These are phyloP conservation scores for Tenebrio molitor DNA, from an alignment of 1,140 invertebrate species.

Conservation along the genomic window DNA sequence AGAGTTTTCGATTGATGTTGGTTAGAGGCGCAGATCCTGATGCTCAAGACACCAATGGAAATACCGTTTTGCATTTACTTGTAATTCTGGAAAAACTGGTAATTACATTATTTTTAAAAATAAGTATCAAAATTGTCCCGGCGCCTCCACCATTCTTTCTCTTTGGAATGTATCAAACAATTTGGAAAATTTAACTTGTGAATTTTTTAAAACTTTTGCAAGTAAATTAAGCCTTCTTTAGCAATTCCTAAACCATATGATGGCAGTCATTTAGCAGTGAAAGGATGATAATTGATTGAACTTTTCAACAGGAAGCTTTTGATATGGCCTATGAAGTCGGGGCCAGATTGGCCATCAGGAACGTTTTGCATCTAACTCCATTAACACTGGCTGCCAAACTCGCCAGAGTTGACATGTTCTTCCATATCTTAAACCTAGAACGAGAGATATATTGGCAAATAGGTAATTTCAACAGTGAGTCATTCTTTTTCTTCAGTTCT, in stretches of 20 bases:
- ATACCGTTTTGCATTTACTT: conserved; percentile 96
- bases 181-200: no score
- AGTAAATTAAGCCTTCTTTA: no score
- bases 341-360: conserved; percentile 86
- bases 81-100: conserved; percentile 97
- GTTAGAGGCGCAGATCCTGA: conserved; percentile 96
- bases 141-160: no score
- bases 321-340: conserved; percentile 95
- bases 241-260: no score
- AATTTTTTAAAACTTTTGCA: no score
- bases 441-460: conserved; percentile 98
- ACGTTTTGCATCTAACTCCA: conserved; percentile 91
- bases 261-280: no score
- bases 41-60: conserved; percentile 97
- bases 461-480: conserved; percentile 66
- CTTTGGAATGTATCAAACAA: no score
- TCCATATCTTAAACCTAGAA: conserved; percentile 95
- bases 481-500: conserved; percentile 2
- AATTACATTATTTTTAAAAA: no score
- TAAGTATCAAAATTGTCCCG: no score
- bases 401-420: conserved; percentile 94
- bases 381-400: conserved; percentile 94
- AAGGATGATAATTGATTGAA: no score
- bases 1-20: conserved; percentile 94
- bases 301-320: conserved; percentile 93